Conservation (phyloP, 2,113 vertebrate genomes). For the Asarcornis scutulata region DNA sequence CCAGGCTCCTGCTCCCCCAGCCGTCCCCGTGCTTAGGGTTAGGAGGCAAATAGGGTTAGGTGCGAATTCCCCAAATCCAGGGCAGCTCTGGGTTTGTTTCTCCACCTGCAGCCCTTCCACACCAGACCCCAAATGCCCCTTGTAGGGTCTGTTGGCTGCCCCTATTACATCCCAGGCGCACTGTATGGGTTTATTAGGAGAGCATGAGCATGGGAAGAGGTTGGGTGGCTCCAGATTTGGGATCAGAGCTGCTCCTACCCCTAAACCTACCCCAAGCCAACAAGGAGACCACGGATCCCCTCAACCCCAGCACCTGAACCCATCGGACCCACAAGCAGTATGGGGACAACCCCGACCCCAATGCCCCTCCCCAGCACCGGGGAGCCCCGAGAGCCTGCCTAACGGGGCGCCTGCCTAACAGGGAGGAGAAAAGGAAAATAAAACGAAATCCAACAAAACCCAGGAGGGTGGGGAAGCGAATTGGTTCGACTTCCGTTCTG, state of each 20-base stretch:
- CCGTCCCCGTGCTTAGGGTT: too few relatives aligned
- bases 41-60: too few relatives aligned
- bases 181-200: neutral
- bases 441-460: neutral
- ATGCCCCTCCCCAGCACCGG: neutral
- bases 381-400: neutral
- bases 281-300: neutral
- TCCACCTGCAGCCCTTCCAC: neutral
- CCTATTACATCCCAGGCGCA: neutral
- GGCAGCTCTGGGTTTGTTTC: neutral
- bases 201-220: neutral
- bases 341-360: neutral
- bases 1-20: neutral
- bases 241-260: neutral
- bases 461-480: slow-evolving; percentile 7
- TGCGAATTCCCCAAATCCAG: neutral
- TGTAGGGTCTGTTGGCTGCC: too few relatives aligned
- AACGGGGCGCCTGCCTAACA: fast-evolving
- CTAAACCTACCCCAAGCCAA: neutral
- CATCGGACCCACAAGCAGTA: neutral
- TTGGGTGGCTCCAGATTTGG: neutral
- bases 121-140: fast-evolving
- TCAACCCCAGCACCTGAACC: neutral
- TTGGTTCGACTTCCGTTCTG: neutral
- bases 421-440: neutral